Conservation (phyloP, 2,888 invertebrate genomes). For the Eugnorisma glareosa region DNA sequence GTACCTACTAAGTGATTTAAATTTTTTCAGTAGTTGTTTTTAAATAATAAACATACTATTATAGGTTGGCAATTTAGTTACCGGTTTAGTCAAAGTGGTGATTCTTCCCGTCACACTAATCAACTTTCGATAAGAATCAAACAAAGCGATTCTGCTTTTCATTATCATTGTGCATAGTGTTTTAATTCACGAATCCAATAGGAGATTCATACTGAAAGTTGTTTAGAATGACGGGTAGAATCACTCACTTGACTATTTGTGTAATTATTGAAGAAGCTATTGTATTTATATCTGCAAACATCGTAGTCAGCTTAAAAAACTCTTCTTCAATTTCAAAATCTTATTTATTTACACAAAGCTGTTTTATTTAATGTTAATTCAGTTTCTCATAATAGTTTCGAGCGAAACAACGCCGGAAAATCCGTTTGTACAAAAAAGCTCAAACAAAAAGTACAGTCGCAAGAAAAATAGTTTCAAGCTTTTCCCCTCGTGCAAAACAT, state of each 20-base stretch:
- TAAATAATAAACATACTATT: not conserved
- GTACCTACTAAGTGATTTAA: conserved; percentile 3
- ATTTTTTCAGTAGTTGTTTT: not conserved
- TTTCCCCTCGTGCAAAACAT: conserved; percentile 18
- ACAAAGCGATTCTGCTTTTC: no score
- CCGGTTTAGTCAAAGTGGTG: not conserved
- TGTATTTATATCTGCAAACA: not conserved
- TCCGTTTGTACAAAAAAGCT: conserved; percentile 20
- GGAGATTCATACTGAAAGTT: no score
- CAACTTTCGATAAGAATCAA: no score
- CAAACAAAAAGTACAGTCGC: conserved; percentile 28
- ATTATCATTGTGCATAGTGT: no score
- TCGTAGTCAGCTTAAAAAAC: not conserved
- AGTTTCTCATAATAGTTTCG: conserved; percentile 30
- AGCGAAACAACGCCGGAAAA: conserved; percentile 23
- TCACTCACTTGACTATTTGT: no score
- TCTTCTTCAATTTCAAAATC: not conserved
- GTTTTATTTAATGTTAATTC: conserved; percentile 40
- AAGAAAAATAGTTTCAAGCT: conserved; percentile 39
- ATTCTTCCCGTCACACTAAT: no score
- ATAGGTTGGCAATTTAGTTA: not conserved
- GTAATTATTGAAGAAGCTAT: not conserved
- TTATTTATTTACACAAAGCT: conserved; percentile 23
- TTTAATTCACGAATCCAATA: no score
- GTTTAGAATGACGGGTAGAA: no score